phyloP scores from a whole-genome alignment of 2,113 vertebrate genomes.

The Actenoides hombroni region DNA sequence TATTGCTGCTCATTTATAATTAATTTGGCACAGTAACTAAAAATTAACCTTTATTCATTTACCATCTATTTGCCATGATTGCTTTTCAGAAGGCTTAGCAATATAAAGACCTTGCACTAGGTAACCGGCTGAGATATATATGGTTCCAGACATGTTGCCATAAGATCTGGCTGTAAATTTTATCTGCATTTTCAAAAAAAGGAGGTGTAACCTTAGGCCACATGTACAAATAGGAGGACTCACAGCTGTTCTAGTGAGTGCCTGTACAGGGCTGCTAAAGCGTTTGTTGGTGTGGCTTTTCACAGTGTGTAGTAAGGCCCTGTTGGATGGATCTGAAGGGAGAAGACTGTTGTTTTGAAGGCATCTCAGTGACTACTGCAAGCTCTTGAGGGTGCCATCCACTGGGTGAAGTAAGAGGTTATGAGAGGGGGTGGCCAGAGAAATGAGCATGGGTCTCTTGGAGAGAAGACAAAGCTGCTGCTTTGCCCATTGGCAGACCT shows the following conservation, averaged over 20 bases:
- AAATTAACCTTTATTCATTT: slow-evolving; percentile 44
- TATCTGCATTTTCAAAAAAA: background rate
- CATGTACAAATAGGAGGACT: background rate
- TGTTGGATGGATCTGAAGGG: background rate
- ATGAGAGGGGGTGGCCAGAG: background rate
- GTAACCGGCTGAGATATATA: accelerated
- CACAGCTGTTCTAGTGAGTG: background rate
- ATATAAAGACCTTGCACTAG: background rate
- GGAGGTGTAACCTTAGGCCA: background rate
- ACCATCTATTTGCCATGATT: background rate
- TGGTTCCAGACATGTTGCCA: background rate
- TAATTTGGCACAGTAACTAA: slow-evolving; percentile 1
- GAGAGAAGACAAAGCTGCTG: background rate
- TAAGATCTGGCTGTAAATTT: background rate
- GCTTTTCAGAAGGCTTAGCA: slow-evolving; percentile 6
- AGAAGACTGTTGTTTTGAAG: background rate
- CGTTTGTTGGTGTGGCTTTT: background rate
- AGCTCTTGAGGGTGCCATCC: background rate
- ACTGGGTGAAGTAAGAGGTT: background rate
- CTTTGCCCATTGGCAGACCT: background rate
- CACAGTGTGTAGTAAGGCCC: no score
- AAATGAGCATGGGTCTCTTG: background rate
- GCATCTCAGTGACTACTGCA: background rate
- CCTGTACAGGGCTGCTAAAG: background rate
- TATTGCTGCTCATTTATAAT: slow-evolving; percentile 46